A percentile compares a stretch with the other conserved stretches of the same genome.
Evolutionary conservation across 2,113 vertebrate genomes (phyloP).

Genomic region (Ictalurus furcatus): DNA sequence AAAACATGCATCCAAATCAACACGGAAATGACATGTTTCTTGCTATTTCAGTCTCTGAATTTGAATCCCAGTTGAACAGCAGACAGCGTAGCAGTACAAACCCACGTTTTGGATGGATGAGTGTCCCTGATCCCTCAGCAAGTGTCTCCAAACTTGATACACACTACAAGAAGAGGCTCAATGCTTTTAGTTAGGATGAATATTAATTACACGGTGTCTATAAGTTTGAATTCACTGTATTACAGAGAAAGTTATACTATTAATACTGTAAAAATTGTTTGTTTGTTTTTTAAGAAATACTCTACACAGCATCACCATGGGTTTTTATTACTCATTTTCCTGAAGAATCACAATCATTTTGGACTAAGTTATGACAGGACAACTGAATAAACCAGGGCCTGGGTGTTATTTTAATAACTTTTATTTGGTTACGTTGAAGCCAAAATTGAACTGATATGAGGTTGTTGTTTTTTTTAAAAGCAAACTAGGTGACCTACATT

Average conservation of each 20-base stretch:
- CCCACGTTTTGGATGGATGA: background rate
- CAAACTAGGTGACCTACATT: slow-evolving; percentile 24
- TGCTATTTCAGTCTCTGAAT: background rate
- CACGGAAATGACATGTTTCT: background rate
- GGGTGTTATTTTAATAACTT: background rate
- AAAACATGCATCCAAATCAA: background rate
- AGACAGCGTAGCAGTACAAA: background rate
- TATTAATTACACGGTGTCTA: background rate
- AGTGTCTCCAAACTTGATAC: background rate
- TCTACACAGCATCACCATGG: background rate
- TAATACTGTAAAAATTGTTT: no score
- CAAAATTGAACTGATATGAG: background rate
- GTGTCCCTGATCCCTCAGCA: background rate
- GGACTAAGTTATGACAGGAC: background rate
- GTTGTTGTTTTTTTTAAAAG: no score
- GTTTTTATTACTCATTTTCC: background rate
- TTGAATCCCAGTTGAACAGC: background rate
- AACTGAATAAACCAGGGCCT: background rate
- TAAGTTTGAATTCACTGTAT: background rate
- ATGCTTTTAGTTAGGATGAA: background rate
- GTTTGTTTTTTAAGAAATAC: background rate
- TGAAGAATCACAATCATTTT: background rate
- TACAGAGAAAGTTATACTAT: background rate
- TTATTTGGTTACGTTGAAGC: background rate
- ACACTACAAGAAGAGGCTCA: background rate